Evolutionary conservation across 2,113 vertebrate genomes (phyloP).

Genomic region (Rafetus swinhoei): DNA sequence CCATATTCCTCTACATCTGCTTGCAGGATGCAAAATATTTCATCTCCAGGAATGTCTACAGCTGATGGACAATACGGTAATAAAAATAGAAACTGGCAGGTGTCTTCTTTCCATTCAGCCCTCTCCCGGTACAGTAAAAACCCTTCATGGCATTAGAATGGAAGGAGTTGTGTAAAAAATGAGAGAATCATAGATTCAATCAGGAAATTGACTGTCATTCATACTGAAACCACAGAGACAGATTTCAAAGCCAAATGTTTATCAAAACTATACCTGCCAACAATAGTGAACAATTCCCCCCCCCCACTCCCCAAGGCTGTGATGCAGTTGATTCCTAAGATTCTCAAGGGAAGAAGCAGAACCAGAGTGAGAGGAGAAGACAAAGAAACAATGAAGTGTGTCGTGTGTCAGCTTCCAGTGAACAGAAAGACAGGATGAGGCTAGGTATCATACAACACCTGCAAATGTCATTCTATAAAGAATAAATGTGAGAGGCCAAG

Average conservation of each 20-base stretch:
- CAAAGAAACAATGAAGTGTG: slow-evolving; percentile 19
- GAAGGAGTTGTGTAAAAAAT: background rate
- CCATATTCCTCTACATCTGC: background rate
- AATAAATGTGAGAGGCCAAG: background rate
- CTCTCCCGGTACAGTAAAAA: background rate
- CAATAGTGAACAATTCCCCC: background rate
- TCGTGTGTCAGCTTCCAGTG: background rate
- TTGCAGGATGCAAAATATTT: background rate
- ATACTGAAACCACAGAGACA: background rate
- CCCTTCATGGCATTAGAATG: background rate
- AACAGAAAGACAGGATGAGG: slow-evolving; percentile 10
- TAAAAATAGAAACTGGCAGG: background rate
- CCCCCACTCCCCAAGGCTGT: background rate
- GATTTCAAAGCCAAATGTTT: background rate
- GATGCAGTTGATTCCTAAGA: background rate
- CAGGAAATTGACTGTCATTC: background rate
- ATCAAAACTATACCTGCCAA: background rate
- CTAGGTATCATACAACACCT: slow-evolving; percentile 21
- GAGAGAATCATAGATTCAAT: background rate
- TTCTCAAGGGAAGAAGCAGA: background rate
- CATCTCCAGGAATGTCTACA: background rate
- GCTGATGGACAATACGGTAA: background rate
- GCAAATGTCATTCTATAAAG: background rate
- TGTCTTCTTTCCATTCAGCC: background rate
- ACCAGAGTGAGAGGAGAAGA: background rate